Evolutionary conservation across 1,140 invertebrate genomes (phyloP).

Genomic region (Sweltsa coloradensis): DNA sequence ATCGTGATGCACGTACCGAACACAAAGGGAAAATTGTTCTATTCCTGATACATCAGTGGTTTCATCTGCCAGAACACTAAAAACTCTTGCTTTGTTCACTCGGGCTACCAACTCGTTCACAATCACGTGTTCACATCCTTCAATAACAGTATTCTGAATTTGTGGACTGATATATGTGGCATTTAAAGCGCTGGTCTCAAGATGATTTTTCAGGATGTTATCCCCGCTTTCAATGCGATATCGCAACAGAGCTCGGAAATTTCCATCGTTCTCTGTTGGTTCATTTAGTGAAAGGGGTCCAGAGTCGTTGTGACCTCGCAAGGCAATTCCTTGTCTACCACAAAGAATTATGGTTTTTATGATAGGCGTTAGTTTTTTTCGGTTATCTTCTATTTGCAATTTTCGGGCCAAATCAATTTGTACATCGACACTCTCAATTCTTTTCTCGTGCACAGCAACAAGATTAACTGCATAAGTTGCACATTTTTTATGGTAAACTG

Average conservation of each 20-base stretch:
- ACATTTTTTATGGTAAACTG: slow-evolving; percentile 7
- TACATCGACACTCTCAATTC: slow-evolving; percentile 5
- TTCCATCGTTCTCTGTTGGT: slow-evolving; percentile 18
- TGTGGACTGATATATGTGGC: slow-evolving; percentile 14
- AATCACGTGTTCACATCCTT: slow-evolving; percentile 14
- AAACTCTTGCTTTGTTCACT: slow-evolving; percentile 13
- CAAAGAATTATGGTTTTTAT: slow-evolving; percentile 16
- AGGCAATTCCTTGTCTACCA: slow-evolving; percentile 12
- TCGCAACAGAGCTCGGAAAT: slow-evolving; percentile 18
- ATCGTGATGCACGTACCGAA: slow-evolving; percentile 14
- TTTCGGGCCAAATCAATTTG: slow-evolving; percentile 11
- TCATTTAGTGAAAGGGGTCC: slow-evolving; percentile 7
- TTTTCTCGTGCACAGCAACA: not conserved
- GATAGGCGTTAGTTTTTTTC: slow-evolving; percentile 7
- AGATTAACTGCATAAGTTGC: slow-evolving; percentile 7
- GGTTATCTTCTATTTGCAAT: slow-evolving; percentile 14
- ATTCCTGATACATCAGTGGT: slow-evolving; percentile 13
- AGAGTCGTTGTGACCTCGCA: slow-evolving; percentile 12
- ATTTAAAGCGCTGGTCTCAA: slow-evolving; percentile 9
- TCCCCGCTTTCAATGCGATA: slow-evolving; percentile 16
- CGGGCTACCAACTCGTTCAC: slow-evolving; percentile 11
- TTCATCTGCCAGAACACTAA: slow-evolving; percentile 18
- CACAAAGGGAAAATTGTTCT: slow-evolving; percentile 18
- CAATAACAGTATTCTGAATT: slow-evolving; percentile 18
- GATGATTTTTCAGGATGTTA: slow-evolving; percentile 11